Percentiles rank a stretch among this genome's conserved stretches.
Conservation (phyloP, 2,797 vertebrate species). For the Okamejei kenojei region DNA sequence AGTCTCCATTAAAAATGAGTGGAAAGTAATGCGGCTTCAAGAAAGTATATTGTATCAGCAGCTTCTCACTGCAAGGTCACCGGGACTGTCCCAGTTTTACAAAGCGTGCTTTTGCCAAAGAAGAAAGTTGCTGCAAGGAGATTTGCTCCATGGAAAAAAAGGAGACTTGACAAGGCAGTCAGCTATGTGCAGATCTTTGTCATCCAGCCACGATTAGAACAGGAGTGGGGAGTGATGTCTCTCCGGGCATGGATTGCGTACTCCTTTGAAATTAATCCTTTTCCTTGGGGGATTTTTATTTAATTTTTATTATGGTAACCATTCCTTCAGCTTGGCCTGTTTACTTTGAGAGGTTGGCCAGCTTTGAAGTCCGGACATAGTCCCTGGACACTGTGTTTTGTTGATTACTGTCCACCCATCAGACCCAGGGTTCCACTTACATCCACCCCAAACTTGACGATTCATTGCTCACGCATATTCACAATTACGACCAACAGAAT, state of each 20-base stretch:
- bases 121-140: background rate
- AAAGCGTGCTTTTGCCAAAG: constrained; percentile 15
- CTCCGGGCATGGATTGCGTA: background rate
- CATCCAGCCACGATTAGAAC: background rate
- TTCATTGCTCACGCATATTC: background rate
- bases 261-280: constrained; percentile 33
- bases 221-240: background rate
- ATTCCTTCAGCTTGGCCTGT: background rate
- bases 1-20: background rate
- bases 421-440: background rate
- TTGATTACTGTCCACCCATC: background rate
- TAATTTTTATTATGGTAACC: background rate
- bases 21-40: background rate
- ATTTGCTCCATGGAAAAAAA: background rate
- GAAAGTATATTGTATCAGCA: too few relatives aligned
- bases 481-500: too few relatives aligned
- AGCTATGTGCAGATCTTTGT: background rate
- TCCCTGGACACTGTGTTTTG: background rate
- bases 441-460: background rate
- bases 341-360: constrained; percentile 11
- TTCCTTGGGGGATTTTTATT: background rate
- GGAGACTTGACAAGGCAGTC: background rate
- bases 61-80: constrained; percentile 4
- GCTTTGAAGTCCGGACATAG: background rate
- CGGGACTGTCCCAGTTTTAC: constrained; percentile 1